phyloP scores from a whole-genome alignment of 2,113 vertebrate genomes.

The Gopherus flavomarginatus region DNA sequence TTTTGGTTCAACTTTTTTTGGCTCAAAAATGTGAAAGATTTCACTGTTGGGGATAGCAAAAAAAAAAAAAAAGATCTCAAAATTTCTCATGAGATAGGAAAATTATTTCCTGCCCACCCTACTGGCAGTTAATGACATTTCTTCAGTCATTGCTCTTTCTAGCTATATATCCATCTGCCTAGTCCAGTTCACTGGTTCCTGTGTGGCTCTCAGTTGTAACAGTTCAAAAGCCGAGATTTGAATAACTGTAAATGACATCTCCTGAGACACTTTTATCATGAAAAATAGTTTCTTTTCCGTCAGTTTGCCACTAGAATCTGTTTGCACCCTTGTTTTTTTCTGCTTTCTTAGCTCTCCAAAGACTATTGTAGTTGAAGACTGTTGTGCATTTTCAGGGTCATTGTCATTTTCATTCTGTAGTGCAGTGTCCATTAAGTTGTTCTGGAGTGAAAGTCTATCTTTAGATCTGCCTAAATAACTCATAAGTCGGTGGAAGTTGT shows the following conservation, averaged over 20 bases:
- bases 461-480: neutral
- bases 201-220: neutral
- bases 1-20: no score
- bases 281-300: neutral
- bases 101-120: neutral
- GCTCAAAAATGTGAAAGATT: neutral
- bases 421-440: neutral
- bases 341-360: neutral
- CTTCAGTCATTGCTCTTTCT: neutral
- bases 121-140: neutral
- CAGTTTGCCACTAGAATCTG: neutral
- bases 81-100: neutral
- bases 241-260: neutral
- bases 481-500: rapidly evolving
- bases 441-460: neutral
- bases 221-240: neutral
- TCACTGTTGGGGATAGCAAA: neutral
- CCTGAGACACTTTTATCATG: neutral
- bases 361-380: neutral
- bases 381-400: neutral
- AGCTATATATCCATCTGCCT: neutral
- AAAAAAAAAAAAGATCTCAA: neutral
- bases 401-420: neutral
- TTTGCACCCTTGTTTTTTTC: neutral
- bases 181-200: rapidly evolving